Evolutionary conservation across 2,113 vertebrate genomes (phyloP).

Genomic region (Corythaixoides concolor): DNA sequence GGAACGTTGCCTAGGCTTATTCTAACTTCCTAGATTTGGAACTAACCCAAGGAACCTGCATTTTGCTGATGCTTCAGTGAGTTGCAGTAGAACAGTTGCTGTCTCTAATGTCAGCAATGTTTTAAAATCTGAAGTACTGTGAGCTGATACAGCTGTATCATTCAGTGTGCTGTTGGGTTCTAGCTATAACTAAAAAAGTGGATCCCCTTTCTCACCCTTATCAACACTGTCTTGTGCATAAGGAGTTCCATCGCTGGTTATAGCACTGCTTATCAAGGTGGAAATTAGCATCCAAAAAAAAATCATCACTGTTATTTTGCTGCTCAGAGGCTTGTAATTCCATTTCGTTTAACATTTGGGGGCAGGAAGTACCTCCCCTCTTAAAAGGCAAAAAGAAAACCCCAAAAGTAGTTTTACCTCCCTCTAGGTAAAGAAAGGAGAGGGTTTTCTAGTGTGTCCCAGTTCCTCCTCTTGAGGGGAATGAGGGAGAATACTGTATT

Average conservation of each 20-base stretch:
- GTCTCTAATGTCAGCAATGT: background rate
- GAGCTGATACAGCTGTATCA: slow-evolving; percentile 60
- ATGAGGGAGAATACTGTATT: background rate
- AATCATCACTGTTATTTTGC: background rate
- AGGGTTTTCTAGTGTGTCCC: background rate
- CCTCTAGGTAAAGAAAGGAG: background rate
- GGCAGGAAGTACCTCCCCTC: no score
- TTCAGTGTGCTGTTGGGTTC: slow-evolving; percentile 41
- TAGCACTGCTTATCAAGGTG: background rate
- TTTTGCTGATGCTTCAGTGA: slow-evolving; percentile 39
- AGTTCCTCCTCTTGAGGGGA: background rate
- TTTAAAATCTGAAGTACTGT: slow-evolving; percentile 55
- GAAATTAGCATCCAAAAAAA: background rate
- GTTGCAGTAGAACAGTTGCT: slow-evolving; percentile 34
- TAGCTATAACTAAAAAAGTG: slow-evolving; percentile 55
- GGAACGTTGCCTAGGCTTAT: slow-evolving; percentile 35
- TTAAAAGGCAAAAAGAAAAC: background rate
- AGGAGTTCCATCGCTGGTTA: slow-evolving; percentile 33
- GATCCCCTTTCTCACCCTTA: slow-evolving; percentile 7
- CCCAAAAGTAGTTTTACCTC: background rate
- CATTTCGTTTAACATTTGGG: background rate
- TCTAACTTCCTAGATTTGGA: slow-evolving; percentile 59
- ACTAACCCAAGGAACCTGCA: slow-evolving; percentile 53
- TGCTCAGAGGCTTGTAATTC: slow-evolving; percentile 10
- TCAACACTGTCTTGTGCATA: background rate